phyloP scores from a whole-genome alignment of 2,797 vertebrate species.

The Otolemur crassicaudatus region DNA sequence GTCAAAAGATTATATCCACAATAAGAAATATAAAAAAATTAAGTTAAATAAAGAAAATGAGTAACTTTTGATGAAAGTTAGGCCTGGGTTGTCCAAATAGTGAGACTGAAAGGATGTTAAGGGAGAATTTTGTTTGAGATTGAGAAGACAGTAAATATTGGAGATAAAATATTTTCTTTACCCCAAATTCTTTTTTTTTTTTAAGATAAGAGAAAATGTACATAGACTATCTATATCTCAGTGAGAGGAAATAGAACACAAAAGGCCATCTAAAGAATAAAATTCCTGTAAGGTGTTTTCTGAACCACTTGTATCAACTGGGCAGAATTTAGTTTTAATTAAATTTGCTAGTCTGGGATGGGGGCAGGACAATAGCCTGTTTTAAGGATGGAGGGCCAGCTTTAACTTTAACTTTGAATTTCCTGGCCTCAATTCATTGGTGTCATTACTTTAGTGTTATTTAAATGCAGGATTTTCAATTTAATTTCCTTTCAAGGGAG shows the following conservation, averaged over 20 bases:
- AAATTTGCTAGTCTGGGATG: slow-evolving; percentile 82
- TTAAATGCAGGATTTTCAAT: slow-evolving; percentile 83
- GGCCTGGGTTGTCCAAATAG: slow-evolving; percentile 61
- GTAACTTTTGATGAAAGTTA: slow-evolving; percentile 53
- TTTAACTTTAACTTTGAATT: slow-evolving; percentile 86
- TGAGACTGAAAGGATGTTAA: slow-evolving; percentile 79
- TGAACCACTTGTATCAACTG: slow-evolving; percentile 85
- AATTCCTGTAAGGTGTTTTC: slow-evolving; percentile 91
- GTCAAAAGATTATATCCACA: neutral
- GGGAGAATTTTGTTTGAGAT: slow-evolving; percentile 78
- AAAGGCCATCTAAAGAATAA: slow-evolving; percentile 83
- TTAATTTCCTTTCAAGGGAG: slow-evolving; percentile 82
- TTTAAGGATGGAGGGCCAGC: slow-evolving; percentile 84
- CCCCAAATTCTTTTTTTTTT: slow-evolving; percentile 71
- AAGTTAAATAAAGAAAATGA: slow-evolving; percentile 45
- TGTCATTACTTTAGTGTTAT: slow-evolving; percentile 82
- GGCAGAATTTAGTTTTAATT: slow-evolving; percentile 88
- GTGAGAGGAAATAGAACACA: slow-evolving; percentile 85
- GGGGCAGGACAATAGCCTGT: slow-evolving; percentile 84
- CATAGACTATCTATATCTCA: slow-evolving; percentile 89
- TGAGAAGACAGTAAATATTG: slow-evolving; percentile 68
- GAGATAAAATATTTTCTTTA: slow-evolving; percentile 82
- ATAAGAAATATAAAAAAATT: neutral
- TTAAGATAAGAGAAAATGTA: slow-evolving; percentile 81
- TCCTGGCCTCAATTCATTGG: slow-evolving; percentile 85